phyloP scores from a whole-genome alignment of 2,797 vertebrate species.

The Scomberomorus guttatus region DNA sequence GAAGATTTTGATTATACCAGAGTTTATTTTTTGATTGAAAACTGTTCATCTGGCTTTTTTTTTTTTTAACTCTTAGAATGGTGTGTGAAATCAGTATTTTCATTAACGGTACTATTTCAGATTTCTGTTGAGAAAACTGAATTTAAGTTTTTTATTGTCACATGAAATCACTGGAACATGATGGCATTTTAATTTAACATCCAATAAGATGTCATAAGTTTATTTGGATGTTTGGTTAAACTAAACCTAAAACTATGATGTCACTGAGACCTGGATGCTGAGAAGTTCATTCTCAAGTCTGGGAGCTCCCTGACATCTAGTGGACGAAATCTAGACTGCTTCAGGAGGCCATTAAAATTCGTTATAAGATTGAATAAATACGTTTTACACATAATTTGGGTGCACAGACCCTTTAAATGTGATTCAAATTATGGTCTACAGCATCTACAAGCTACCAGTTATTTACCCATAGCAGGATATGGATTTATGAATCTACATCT shows the following conservation, averaged over 20 bases:
- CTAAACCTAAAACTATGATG: background rate
- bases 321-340: slow-evolving; percentile 62
- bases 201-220: background rate
- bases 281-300: slow-evolving; percentile 38
- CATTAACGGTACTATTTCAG: background rate
- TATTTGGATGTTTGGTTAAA: background rate
- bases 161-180: background rate
- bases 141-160: background rate
- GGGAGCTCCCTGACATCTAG: slow-evolving; percentile 77
- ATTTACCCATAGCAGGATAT: background rate
- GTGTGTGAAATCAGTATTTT: background rate
- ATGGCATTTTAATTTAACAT: background rate
- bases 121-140: background rate
- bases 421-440: background rate
- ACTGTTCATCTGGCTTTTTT: background rate
- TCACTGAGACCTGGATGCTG: background rate
- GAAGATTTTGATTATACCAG: background rate
- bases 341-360: background rate
- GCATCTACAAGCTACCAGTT: background rate
- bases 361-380: no score
- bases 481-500: background rate
- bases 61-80: background rate
- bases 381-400: background rate
- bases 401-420: background rate
- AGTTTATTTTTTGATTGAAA: background rate